Base-by-base conservation (phyloP, 2,888 invertebrate species). In the Lamellibrachia satsuma region DNA sequence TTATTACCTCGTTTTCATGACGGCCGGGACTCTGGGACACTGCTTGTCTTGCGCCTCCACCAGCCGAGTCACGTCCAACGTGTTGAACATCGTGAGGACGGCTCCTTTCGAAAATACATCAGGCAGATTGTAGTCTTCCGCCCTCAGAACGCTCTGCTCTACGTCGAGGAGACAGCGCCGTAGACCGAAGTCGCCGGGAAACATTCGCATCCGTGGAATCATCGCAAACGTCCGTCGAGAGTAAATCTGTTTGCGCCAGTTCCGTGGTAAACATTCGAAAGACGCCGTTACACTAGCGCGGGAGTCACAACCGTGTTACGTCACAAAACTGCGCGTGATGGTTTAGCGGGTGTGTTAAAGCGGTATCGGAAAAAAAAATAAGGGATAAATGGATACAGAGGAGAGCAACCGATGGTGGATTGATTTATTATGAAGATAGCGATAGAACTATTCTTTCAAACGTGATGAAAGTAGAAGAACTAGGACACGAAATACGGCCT, bases 41-140 rank as follows among this genome's bases (percentile, higher is more conserved):
- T 75, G 75, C 22, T 75, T 75, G 3, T 75, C 75, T 15, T 75
- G 75, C 75, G 75, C 75, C 75, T 75, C 75, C 75, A 75, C 75
- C 22, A 75, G 75, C 22, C 75, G 75, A 15, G 75, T 75, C 75
- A 75, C 75, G 22, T 75, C 75, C 75, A 75, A 75, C 75, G 75
- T 75, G n/a, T 75, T 75, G 22, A 75, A 75, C 75, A 75, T 75
- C 75, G 75, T 75, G 22, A 75, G 75, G 75, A 75, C 75, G 75
- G 75, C 75, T 75, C 75, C 75, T 75, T 75, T 75, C 75, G 75
- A 75, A 75, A 75, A 75, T n/a, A 75, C 75, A 75, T 75, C 75
- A 75, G 75, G 75, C 75, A 75, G 75, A 75, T 75, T 75, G 75
- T 75, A 75, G n/a, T 75, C 75, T n/a, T 75, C 75, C 75, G 75